phyloP scores from a whole-genome alignment of 2,797 vertebrate species.

The Rhynchotus rufescens region DNA sequence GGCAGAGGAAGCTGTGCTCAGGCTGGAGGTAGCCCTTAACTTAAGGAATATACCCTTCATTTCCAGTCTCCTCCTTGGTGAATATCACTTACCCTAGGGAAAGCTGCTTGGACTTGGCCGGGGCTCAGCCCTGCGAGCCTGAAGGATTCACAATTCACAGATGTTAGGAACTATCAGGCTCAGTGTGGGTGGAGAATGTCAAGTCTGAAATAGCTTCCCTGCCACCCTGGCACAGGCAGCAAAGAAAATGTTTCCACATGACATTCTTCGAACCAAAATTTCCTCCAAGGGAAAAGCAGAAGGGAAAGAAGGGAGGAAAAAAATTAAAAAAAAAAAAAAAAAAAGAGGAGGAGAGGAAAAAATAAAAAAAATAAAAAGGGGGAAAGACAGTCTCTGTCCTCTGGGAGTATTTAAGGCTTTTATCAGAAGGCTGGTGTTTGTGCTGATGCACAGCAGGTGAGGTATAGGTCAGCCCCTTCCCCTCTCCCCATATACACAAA shows the following conservation, averaged over 20 bases:
- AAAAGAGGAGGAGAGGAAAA: not conserved
- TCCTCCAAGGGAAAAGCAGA: conserved; percentile 66
- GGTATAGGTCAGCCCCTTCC: conserved; percentile 28
- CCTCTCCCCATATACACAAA: not conserved
- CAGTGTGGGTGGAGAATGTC: conserved; percentile 85
- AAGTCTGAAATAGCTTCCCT: conserved; percentile 87
- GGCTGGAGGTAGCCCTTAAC: conserved; percentile 5
- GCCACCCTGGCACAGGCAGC: conserved; percentile 78
- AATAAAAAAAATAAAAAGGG: too few species aligned
- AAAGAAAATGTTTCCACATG: conserved; percentile 79
- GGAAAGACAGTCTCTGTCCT: not conserved
- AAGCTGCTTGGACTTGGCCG: conserved; percentile 78
- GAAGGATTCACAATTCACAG: conserved; percentile 87
- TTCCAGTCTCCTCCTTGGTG: conserved; percentile 49
- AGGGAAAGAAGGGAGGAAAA: too few species aligned
- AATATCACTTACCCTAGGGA: conserved; percentile 53
- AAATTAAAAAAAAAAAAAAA: not conserved
- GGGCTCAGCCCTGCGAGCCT: conserved; percentile 73
- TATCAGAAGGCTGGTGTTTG: conserved; percentile 48
- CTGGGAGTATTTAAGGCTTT: conserved; percentile 1
- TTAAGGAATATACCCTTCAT: conserved; percentile 64
- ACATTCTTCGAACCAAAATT: conserved; percentile 76
- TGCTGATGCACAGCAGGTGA: conserved; percentile 64
- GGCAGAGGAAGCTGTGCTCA: not conserved
- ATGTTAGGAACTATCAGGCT: conserved; percentile 85